Evolutionary conservation across 2,888 invertebrate species (phyloP).

Genomic region (Stenotaenia linearis): DNA sequence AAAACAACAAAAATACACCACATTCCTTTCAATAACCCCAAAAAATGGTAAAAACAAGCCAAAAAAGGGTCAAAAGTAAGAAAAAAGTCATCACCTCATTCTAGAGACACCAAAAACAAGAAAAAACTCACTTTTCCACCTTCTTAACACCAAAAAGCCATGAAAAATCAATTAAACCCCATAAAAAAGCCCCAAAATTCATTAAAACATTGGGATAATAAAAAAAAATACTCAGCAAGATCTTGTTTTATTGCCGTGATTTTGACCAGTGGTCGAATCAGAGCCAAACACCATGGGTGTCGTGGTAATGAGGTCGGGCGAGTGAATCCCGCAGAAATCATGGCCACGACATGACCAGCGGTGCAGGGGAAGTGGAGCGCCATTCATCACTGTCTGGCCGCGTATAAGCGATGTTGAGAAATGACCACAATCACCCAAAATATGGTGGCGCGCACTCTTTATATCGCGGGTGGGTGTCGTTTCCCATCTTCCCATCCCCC

Average conservation of each 20-base stretch:
- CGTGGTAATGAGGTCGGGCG: neutral
- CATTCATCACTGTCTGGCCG: neutral
- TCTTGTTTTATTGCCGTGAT: neutral
- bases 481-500: neutral
- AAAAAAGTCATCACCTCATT: neutral
- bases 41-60: too few species aligned
- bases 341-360: neutral
- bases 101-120: neutral
- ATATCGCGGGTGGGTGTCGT: neutral
- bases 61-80: too few species aligned
- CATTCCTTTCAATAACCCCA: neutral
- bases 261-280: neutral
- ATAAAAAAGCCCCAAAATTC: too few species aligned
- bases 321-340: constrained; percentile 2
- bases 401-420: neutral
- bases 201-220: neutral
- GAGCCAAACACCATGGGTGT: neutral
- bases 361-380: neutral
- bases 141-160: too few species aligned
- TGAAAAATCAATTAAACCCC: too few species aligned
- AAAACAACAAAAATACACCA: neutral
- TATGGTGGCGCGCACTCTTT: neutral
- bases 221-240: neutral
- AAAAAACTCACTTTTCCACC: neutral
- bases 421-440: constrained; percentile 14